phyloP scores from a whole-genome alignment of 2,113 vertebrate genomes.

The Pogona vitticeps region DNA sequence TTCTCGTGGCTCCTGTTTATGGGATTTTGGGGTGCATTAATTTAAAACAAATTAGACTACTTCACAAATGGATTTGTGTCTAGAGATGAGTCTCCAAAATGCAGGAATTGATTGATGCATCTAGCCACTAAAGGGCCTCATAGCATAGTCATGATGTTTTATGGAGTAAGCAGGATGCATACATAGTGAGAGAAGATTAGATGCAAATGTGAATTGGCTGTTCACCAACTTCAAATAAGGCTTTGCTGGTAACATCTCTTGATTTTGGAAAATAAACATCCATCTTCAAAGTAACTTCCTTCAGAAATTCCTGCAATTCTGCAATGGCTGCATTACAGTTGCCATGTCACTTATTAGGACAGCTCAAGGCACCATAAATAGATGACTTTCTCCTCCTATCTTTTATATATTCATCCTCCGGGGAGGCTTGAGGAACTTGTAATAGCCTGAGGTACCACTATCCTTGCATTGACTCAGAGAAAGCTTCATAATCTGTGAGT shows the following conservation, averaged over 20 bases:
- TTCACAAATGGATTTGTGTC: neutral
- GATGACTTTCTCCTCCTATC: neutral
- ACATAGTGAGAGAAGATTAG: neutral
- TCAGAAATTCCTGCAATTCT: neutral
- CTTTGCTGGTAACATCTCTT: neutral
- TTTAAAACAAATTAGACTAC: neutral
- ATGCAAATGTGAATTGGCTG: neutral
- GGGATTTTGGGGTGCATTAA: neutral
- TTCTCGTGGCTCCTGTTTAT: neutral
- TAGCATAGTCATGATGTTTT: neutral
- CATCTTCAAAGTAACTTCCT: neutral
- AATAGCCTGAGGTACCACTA: neutral
- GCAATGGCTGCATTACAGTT: neutral
- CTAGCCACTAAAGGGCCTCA: neutral
- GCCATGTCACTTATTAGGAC: neutral
- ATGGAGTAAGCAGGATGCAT: neutral
- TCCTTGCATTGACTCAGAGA: neutral
- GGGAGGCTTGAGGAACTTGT: neutral
- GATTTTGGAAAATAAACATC: conserved; percentile 10
- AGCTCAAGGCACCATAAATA: neutral
- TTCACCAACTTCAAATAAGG: neutral
- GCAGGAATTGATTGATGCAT: neutral
- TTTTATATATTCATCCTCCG: neutral
- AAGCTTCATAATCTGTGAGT: neutral
- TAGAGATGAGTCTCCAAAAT: neutral